Evolutionary conservation across 2,888 invertebrate species (phyloP).

Genomic region (Mycalesis mineus): DNA sequence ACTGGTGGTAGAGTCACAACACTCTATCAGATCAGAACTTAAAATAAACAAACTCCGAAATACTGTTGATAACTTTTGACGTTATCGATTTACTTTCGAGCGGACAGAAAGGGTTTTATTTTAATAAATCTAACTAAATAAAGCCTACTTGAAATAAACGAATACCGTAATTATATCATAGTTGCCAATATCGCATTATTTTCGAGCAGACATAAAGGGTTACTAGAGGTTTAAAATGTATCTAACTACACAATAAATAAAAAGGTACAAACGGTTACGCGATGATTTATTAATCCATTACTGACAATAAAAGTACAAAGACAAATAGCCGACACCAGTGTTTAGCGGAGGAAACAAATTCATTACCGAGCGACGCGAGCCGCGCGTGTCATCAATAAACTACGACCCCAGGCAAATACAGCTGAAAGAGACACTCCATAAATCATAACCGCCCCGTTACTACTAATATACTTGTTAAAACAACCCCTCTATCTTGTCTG

Average conservation of each 20-base stretch:
- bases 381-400: constrained; percentile 72
- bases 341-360: constrained; percentile 45
- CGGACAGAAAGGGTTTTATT: too few species aligned
- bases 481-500: constrained; percentile 72
- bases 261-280: neutral
- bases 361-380: constrained; percentile 40
- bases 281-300: constrained; percentile 18
- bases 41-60: too few species aligned
- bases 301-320: constrained; percentile 25
- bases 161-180: too few species aligned
- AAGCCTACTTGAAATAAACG: too few species aligned
- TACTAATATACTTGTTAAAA: constrained; percentile 76
- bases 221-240: too few species aligned
- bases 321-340: constrained; percentile 27
- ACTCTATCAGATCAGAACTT: too few species aligned
- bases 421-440: constrained; percentile 72
- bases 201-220: too few species aligned
- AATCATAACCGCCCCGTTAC: constrained; percentile 73
- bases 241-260: neutral
- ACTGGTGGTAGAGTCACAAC: too few species aligned
- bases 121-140: too few species aligned
- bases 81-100: too few species aligned
- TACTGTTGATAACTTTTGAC: too few species aligned
- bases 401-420: constrained; percentile 61
- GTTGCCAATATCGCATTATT: too few species aligned